Conservation (phyloP, 2,113 vertebrate species). For the Rhea pennata region DNA sequence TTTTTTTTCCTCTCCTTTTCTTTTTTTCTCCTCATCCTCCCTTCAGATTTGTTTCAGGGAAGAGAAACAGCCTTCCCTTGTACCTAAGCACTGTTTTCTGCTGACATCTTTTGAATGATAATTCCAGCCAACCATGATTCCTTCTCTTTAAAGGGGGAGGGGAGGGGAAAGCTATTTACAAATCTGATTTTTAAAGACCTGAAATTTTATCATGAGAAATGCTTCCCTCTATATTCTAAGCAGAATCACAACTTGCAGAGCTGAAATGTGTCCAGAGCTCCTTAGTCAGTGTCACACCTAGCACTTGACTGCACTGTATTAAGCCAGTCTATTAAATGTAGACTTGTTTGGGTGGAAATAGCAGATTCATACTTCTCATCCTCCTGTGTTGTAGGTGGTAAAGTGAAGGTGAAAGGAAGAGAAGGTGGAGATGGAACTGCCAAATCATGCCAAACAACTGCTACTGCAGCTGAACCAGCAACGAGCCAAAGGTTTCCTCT, state of each 20-base stretch:
- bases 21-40: background rate
- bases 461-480: slow-evolving; percentile 99
- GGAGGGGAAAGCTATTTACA: background rate
- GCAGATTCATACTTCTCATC: background rate
- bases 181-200: slow-evolving; percentile 8
- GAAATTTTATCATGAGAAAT: slow-evolving; percentile 5
- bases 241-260: slow-evolving; percentile 17
- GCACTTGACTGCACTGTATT: background rate
- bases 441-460: slow-evolving; percentile 99
- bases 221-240: background rate
- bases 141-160: background rate
- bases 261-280: background rate
- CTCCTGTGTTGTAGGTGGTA: slow-evolving; percentile 85
- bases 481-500: slow-evolving; percentile 98
- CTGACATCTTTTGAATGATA: background rate
- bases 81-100: background rate
- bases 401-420: slow-evolving; percentile 84
- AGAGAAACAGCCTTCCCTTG: background rate
- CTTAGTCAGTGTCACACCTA: slow-evolving; percentile 27
- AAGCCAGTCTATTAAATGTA: background rate
- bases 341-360: background rate
- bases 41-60: background rate
- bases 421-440: slow-evolving; percentile 97
- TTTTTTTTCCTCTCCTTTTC: background rate
- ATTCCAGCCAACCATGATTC: fast-evolving